These are phyloP conservation scores for Holotrichia oblita DNA, from an alignment of 1,140 invertebrate genomes.

Conservation along the genomic window DNA sequence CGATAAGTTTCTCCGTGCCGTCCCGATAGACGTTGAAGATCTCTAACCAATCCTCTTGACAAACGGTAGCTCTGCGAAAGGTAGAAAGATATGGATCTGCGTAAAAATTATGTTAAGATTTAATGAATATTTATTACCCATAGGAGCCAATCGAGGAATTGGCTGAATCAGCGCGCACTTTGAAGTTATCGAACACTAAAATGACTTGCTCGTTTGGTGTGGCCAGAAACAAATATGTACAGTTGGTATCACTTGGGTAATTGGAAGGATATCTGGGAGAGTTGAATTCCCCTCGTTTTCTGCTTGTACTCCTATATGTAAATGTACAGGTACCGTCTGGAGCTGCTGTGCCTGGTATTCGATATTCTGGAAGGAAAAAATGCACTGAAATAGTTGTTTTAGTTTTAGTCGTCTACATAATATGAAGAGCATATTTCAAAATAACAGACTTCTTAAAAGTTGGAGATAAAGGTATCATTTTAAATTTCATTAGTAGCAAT, in stretches of 20 bases:
- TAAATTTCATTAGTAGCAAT: no score
- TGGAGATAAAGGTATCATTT: no score
- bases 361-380: conserved; percentile 74
- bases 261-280: conserved; percentile 95
- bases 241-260: conserved; percentile 93
- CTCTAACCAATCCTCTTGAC: conserved; percentile 93
- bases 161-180: conserved; percentile 75
- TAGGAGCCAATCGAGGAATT: conserved; percentile 71
- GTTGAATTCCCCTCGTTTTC: conserved; percentile 91
- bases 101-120: background rate
- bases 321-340: conserved; percentile 91
- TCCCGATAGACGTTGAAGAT: conserved; percentile 88
- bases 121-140: conserved; percentile 61
- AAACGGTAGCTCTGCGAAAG: conserved; percentile 69
- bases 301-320: conserved; percentile 81
- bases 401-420: background rate
- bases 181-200: conserved; percentile 93
- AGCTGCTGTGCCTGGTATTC: conserved; percentile 92
- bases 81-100: background rate
- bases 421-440: background rate
- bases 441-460: background rate
- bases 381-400: background rate
- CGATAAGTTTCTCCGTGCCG: conserved; percentile 81
- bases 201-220: conserved; percentile 90
- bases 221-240: conserved; percentile 88